Evolutionary conservation across 92 coral and sea anemone species (phyloP).

Genomic region (Umimayanthus chanpuru): DNA sequence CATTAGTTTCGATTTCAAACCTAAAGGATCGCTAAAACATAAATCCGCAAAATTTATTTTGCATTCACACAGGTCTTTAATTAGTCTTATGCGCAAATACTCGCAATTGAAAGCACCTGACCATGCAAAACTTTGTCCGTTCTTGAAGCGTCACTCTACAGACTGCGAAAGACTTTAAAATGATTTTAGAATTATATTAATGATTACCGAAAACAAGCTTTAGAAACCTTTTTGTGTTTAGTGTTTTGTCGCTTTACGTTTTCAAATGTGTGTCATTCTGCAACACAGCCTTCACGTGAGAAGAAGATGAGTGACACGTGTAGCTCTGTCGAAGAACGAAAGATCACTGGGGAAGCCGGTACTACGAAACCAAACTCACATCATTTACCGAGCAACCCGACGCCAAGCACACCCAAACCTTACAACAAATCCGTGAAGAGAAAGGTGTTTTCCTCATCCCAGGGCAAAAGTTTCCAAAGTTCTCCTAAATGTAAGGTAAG

Average conservation of each 20-base stretch:
- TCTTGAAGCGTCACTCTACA: background rate
- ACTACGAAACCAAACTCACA: background rate
- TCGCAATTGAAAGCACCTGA: background rate
- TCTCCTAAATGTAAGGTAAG: conserved; percentile 29
- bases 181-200: too few relatives aligned
- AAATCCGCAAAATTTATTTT: too few relatives aligned
- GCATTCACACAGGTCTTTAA: background rate
- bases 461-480: conserved; percentile 33
- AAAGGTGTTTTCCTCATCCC: conserved; percentile 41
- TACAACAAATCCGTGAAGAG: conserved; percentile 25
- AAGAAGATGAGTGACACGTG: conserved; percentile 24
- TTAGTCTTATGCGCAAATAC: background rate
- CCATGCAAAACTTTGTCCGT: background rate
- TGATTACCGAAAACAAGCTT: too few relatives aligned
- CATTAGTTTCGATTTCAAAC: too few relatives aligned
- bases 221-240: too few relatives aligned
- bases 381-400: background rate
- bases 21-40: too few relatives aligned
- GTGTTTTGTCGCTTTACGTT: background rate
- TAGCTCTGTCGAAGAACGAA: conserved; percentile 3
- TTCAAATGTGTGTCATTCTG: background rate
- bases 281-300: conserved; percentile 17
- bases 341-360: background rate
- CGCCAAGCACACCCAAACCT: conserved; percentile 17
- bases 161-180: background rate